Percentiles rank a stretch among this genome's conserved stretches.
Conservation (phyloP, 2,113 vertebrate species). For the Tichodroma muraria region DNA sequence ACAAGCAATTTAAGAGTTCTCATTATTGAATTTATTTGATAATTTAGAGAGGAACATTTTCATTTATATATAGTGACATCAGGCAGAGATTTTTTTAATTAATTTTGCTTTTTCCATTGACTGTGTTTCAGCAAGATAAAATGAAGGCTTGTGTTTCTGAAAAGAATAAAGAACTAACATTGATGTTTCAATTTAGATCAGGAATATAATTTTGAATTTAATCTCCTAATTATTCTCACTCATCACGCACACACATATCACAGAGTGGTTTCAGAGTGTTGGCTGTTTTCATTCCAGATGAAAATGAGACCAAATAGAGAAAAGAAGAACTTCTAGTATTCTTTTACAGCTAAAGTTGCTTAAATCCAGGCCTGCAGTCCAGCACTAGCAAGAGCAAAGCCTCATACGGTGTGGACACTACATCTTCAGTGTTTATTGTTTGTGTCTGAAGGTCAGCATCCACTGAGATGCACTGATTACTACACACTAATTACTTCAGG, state of each 20-base stretch:
- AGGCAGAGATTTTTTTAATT: background rate
- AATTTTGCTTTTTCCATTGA: background rate
- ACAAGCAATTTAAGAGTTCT: background rate
- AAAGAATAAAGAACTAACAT: background rate
- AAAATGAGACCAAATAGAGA: background rate
- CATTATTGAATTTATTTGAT: background rate
- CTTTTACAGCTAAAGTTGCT: background rate
- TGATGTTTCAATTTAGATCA: background rate
- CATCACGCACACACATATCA: background rate
- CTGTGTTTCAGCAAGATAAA: background rate
- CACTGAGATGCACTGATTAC: background rate
- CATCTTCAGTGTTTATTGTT: background rate
- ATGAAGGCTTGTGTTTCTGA: background rate
- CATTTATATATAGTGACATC: background rate
- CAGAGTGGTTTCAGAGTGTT: background rate
- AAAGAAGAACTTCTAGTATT: background rate
- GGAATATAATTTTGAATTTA: background rate
- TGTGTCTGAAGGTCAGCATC: background rate
- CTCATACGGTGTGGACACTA: background rate
- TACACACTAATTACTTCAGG: background rate
- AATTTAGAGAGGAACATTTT: background rate
- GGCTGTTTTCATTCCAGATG: background rate
- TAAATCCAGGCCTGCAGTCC: background rate
- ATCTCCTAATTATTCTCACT: background rate
- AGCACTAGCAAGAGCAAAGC: background rate